Conservation (phyloP, 2,888 invertebrate genomes). For the Cheilosia variabilis region DNA sequence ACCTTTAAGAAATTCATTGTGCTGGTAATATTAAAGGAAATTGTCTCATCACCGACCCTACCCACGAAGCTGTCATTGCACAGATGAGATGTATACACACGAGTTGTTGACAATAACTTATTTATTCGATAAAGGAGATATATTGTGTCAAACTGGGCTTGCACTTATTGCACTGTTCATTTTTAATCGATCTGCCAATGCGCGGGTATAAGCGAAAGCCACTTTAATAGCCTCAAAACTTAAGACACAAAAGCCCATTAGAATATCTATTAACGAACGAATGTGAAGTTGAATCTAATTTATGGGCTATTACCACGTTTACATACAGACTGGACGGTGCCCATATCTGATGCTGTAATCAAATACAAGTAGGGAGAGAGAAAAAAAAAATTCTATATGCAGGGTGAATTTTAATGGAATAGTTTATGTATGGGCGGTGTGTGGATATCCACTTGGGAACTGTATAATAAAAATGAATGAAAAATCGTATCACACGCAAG, state of each 20-base stretch:
- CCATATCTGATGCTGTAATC: slow-evolving; percentile 44
- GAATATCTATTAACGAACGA: slow-evolving; percentile 27
- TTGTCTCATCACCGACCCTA: too few species aligned
- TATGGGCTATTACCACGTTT: slow-evolving; percentile 21
- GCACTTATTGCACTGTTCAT: slow-evolving; percentile 20
- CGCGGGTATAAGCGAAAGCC: slow-evolving; percentile 15
- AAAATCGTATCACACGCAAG: slow-evolving; percentile 30
- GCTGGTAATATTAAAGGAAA: too few species aligned
- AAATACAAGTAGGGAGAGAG: not conserved
- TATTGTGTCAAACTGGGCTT: slow-evolving; percentile 6
- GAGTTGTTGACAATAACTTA: too few species aligned
- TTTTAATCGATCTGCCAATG: slow-evolving; percentile 33
- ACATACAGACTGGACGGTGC: slow-evolving; percentile 15
- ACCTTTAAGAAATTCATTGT: too few species aligned
- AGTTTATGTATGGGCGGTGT: slow-evolving; percentile 21
- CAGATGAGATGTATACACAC: too few species aligned
- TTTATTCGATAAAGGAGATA: too few species aligned
- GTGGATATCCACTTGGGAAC: not conserved
- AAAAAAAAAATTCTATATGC: slow-evolving; percentile 1
- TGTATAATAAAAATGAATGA: not conserved
- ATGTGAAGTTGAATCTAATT: slow-evolving; percentile 45
- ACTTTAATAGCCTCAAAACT: slow-evolving; percentile 13
- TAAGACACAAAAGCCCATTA: slow-evolving; percentile 19
- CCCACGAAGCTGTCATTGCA: too few species aligned
- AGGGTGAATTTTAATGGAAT: slow-evolving; percentile 22